A percentile compares a stretch with the other conserved stretches of the same genome.
Evolutionary conservation across 2,888 invertebrate species (phyloP).

Genomic region (Theretra japonica): DNA sequence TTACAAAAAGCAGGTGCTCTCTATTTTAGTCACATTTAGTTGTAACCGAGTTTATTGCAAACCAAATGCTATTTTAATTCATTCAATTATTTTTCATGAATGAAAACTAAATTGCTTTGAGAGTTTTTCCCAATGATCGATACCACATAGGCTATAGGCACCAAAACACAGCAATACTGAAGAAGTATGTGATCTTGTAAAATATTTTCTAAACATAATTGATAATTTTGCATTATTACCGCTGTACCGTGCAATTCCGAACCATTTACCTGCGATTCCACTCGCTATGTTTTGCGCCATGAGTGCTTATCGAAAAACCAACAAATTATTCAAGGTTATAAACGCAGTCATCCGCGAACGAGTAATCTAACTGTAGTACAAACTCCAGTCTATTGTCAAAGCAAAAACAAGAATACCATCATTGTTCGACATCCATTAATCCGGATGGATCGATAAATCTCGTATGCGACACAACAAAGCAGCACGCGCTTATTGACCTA

Average conservation of each 20-base stretch:
- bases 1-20: no score
- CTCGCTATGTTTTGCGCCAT: slow-evolving; percentile 1
- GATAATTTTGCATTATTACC: no score
- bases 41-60: no score
- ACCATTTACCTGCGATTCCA: neutral
- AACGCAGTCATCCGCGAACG: slow-evolving; percentile 15
- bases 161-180: no score
- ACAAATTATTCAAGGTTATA: slow-evolving; percentile 20
- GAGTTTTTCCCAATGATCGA: no score
- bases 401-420: slow-evolving; percentile 23
- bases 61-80: no score
- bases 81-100: no score
- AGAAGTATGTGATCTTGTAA: no score
- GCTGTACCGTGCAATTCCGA: neutral
- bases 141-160: no score
- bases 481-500: slow-evolving; percentile 66
- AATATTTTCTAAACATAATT: no score
- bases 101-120: no score
- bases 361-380: slow-evolving; percentile 7
- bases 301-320: neutral
- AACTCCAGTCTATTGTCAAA: slow-evolving; percentile 14
- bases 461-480: slow-evolving; percentile 53
- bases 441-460: slow-evolving; percentile 48
- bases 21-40: no score
- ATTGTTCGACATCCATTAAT: slow-evolving; percentile 50